phyloP scores from a whole-genome alignment of 2,797 vertebrate genomes.

The Molossus alvarezi region DNA sequence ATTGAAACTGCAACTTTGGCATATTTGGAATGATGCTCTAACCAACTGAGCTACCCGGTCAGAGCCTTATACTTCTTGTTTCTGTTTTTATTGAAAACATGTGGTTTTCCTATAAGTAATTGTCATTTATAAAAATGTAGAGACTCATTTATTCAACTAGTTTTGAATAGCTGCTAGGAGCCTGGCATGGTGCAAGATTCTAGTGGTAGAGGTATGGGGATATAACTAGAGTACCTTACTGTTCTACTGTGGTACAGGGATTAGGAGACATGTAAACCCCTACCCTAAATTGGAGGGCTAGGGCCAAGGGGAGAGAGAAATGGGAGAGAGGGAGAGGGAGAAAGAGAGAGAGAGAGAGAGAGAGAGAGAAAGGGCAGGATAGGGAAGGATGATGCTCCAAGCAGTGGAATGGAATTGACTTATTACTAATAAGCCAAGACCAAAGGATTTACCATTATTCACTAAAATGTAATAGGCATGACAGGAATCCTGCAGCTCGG shows the following conservation, averaged over 20 bases:
- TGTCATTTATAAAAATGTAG: conserved; percentile 18
- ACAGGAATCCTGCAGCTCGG: background rate
- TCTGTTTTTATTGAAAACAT: background rate
- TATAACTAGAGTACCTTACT: background rate
- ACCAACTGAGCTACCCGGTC: no score
- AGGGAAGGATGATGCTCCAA: background rate
- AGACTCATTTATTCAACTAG: background rate
- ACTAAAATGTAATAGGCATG: background rate
- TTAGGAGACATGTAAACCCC: background rate
- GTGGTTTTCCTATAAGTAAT: conserved; percentile 29
- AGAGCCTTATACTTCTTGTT: background rate
- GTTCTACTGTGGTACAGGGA: background rate
- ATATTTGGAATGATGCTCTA: no score
- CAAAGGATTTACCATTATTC: background rate
- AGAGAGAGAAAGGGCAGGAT: no score
- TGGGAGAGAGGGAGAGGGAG: background rate
- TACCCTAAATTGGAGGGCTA: background rate
- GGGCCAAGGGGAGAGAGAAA: background rate
- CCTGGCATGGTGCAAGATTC: background rate
- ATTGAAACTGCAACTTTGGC: no score
- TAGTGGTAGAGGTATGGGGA: background rate
- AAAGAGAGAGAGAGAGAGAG: no score
- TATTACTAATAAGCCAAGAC: background rate
- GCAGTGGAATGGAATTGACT: background rate
- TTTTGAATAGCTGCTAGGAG: background rate